phyloP scores from a whole-genome alignment of 2,113 vertebrate species.

The Muntiacus muntjak region DNA sequence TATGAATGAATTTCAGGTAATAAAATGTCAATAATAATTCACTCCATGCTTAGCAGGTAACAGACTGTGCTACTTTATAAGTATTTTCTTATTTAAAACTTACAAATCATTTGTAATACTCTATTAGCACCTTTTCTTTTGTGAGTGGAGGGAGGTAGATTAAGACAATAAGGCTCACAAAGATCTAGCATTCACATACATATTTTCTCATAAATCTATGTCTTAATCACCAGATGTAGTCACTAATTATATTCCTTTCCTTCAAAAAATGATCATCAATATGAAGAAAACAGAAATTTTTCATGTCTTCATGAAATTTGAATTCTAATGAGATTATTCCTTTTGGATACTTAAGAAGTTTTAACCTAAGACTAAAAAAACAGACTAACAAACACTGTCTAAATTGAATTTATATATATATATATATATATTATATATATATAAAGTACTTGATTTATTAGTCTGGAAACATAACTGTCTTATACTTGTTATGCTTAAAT shows the following conservation, averaged over 20 bases:
- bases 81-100: not conserved
- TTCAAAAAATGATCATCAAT: not conserved
- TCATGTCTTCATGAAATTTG: not conserved
- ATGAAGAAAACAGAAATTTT: not conserved
- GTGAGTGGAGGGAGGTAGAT: not conserved
- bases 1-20: not conserved
- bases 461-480: not conserved
- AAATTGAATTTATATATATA: not conserved
- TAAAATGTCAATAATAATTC: not conserved
- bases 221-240: not conserved
- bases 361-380: not conserved
- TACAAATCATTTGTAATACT: not conserved
- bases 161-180: not conserved
- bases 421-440: not conserved
- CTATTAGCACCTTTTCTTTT: not conserved
- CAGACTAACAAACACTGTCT: not conserved
- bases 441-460: not conserved
- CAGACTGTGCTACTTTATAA: not conserved
- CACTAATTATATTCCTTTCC: not conserved
- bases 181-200: not conserved
- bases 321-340: not conserved
- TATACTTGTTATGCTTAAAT: not conserved
- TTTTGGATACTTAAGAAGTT: not conserved
- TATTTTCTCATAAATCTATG: not conserved
- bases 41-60: not conserved